These are phyloP conservation scores for Heliothis peltigera DNA, from an alignment of 2,888 invertebrate species.

Conservation along the genomic window DNA sequence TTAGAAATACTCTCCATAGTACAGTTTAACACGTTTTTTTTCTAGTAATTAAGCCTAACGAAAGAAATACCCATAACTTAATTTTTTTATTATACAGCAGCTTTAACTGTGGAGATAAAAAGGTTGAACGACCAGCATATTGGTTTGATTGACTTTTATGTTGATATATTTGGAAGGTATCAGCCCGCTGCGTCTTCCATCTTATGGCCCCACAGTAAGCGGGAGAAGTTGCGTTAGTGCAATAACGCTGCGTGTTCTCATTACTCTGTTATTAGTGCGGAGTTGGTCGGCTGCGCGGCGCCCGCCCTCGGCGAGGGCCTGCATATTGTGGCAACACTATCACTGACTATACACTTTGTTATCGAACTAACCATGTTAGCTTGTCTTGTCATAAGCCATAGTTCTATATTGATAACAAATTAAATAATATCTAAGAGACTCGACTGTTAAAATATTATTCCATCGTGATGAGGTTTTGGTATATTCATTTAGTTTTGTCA, in stretches of 20 bases:
- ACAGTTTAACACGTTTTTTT: no score
- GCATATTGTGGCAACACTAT: conserved; percentile 10
- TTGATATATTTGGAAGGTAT: not conserved
- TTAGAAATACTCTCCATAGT: not conserved
- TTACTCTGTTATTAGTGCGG: conserved; percentile 47
- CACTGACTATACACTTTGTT: not conserved
- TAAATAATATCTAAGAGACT: not conserved
- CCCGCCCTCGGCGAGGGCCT: not conserved
- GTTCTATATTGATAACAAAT: no score
- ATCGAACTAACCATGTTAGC: not conserved
- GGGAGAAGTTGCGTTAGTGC: conserved; percentile 39
- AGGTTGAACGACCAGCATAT: not conserved
- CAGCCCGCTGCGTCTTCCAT: conserved; percentile 13
- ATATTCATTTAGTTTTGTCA: not conserved
- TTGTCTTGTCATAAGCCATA: no score
- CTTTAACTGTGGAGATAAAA: not conserved
- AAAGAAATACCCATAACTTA: no score
- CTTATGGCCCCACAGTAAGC: conserved; percentile 18
- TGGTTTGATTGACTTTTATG: not conserved
- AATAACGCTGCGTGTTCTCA: conserved; percentile 48
- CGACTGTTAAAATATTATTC: not conserved
- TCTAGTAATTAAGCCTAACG: no score
- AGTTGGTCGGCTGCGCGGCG: conserved; percentile 15
- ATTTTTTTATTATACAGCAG: no score
- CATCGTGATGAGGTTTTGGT: not conserved